A percentile compares a stretch with the other conserved stretches of the same genome.
Evolutionary conservation across 2,113 vertebrate genomes (phyloP).

Genomic region (Saguinus imperator): DNA sequence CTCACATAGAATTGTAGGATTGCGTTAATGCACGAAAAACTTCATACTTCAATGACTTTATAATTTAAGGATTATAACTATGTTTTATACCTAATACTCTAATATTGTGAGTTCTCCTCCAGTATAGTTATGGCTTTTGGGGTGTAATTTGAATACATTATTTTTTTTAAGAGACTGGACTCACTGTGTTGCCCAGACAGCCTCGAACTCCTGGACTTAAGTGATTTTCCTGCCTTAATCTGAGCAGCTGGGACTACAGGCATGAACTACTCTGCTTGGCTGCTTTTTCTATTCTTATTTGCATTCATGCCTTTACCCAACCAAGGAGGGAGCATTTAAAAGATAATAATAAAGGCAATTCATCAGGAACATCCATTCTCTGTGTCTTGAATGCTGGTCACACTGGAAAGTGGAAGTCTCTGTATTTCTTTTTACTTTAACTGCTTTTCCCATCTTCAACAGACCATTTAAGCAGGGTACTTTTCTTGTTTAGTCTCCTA

Average conservation of each 20-base stretch:
- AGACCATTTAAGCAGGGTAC: not conserved
- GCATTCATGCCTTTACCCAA: not conserved
- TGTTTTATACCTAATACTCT: not conserved
- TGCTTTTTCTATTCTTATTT: slow-evolving; percentile 6
- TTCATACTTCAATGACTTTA: not conserved
- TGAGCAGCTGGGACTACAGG: not conserved
- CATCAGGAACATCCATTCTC: not conserved
- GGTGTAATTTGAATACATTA: not conserved
- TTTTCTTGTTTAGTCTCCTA: slow-evolving; percentile 1
- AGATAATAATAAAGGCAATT: not conserved
- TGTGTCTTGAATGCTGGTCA: slow-evolving; percentile 18
- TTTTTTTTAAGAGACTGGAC: not conserved
- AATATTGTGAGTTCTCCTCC: not conserved
- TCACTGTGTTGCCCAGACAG: not conserved
- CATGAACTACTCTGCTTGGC: no score
- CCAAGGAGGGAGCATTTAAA: slow-evolving; percentile 17
- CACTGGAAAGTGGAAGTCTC: not conserved
- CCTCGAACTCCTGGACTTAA: not conserved
- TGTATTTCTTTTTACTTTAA: slow-evolving; percentile 19
- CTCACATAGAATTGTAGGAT: not conserved
- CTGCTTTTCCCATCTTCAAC: not conserved
- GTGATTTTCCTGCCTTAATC: not conserved
- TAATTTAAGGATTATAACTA: slow-evolving; percentile 9
- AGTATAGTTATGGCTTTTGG: slow-evolving; percentile 15
- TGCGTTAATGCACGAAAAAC: not conserved